Conservation (phyloP, 1,140 invertebrate species). For the Drosophila kurseongensis region DNA sequence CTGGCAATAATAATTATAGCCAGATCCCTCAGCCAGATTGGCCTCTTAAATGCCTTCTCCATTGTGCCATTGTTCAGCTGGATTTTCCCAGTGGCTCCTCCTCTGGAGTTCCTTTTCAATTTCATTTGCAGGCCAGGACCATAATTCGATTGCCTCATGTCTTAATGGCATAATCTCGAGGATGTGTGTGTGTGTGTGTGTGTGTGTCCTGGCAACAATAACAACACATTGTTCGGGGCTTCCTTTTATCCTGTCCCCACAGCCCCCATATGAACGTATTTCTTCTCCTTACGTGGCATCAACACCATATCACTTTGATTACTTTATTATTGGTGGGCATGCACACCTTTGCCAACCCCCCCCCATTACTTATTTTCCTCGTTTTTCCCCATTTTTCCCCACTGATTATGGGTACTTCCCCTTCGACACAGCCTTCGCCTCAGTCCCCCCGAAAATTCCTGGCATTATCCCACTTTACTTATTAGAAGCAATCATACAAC, state of each 20-base stretch:
- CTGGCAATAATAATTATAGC: conserved; percentile 11
- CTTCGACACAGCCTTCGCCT: conserved; percentile 3
- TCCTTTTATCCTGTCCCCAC: conserved; percentile 21
- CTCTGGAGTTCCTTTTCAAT: conserved; percentile 28
- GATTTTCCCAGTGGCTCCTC: conserved; percentile 11
- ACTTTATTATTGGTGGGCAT: conserved; percentile 76
- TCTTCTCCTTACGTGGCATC: conserved; percentile 32
- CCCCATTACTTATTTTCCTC: conserved; percentile 8
- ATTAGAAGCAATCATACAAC: conserved; percentile 76
- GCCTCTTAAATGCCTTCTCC: conserved; percentile 25
- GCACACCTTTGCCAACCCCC: conserved; percentile 26
- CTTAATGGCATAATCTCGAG: conserved; percentile 69
- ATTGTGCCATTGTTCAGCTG: conserved; percentile 29
- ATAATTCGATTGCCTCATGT: conserved; percentile 72
- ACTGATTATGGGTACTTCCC: conserved; percentile 50
- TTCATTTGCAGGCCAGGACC: conserved; percentile 36
- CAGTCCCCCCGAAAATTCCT: neutral
- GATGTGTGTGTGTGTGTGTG: no score
- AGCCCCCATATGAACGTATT: conserved; percentile 1
- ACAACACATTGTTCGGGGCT: conserved; percentile 27
- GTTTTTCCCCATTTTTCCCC: conserved; percentile 35
- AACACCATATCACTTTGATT: conserved; percentile 82
- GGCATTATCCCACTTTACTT: conserved; percentile 73
- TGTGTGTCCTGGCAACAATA: conserved; percentile 61
- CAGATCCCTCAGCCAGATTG: conserved; percentile 22